phyloP scores from a whole-genome alignment of 2,113 vertebrate species.

The Oreocharis arfaki region DNA sequence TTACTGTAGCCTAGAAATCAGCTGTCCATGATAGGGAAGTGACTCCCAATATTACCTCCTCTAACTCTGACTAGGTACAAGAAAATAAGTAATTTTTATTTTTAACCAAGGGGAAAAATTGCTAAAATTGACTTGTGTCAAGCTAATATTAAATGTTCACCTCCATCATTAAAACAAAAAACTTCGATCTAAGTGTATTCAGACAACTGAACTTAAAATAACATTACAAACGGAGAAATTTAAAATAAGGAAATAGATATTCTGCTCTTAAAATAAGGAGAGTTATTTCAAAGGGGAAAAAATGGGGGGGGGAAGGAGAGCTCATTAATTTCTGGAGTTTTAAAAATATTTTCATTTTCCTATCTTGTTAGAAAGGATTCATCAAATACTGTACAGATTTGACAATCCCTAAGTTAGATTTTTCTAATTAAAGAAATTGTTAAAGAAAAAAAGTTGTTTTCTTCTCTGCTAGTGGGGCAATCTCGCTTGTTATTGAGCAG shows the following conservation, averaged over 20 bases:
- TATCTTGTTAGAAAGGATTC: not conserved
- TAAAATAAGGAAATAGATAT: not conserved
- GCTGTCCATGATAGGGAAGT: not conserved
- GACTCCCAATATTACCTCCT: not conserved
- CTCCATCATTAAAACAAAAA: not conserved
- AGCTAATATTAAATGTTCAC: not conserved
- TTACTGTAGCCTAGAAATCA: not conserved
- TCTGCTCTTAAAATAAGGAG: not conserved
- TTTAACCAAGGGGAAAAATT: not conserved
- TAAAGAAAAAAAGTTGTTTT: not conserved
- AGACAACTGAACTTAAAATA: not conserved
- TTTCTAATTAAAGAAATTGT: not conserved
- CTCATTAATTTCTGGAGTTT: not conserved
- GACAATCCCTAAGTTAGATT: not conserved
- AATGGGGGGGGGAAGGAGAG: fast-evolving
- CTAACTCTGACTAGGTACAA: not conserved
- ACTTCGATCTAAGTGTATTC: not conserved
- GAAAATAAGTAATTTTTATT: not conserved
- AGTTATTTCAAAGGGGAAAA: fast-evolving
- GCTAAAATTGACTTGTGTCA: not conserved
- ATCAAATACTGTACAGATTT: not conserved
- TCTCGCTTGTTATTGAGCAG: not conserved
- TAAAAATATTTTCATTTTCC: not conserved
- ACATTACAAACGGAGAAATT: not conserved
- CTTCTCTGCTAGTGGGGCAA: not conserved